These are phyloP conservation scores for Lateolabrax maculatus DNA, from an alignment of 2,797 vertebrate genomes.

Conservation along the genomic window DNA sequence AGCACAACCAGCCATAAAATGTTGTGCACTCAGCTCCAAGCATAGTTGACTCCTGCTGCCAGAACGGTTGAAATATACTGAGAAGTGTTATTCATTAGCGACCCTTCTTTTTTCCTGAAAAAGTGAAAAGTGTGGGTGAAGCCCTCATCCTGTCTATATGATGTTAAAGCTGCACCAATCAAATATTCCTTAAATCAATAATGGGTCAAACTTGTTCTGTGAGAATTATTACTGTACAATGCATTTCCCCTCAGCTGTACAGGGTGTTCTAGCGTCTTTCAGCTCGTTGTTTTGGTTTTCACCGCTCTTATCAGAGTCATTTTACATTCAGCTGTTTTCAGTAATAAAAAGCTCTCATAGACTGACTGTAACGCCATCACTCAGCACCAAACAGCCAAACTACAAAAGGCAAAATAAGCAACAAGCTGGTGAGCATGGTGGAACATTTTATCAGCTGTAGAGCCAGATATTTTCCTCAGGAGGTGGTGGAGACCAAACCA, in stretches of 20 bases:
- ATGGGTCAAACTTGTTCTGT: not conserved
- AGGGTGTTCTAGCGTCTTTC: not conserved
- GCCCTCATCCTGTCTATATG: not conserved
- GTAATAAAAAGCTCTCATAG: not conserved
- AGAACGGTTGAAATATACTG: not conserved
- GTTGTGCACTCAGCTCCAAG: not conserved
- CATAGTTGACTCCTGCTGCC: slow-evolving; percentile 1
- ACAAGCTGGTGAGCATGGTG: not conserved
- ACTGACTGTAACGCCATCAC: not conserved
- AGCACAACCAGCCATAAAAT: not conserved
- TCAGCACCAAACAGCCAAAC: not conserved
- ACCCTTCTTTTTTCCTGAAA: not conserved
- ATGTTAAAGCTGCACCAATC: slow-evolving; percentile 3
- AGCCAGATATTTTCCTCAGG: not conserved
- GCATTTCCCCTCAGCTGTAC: not conserved
- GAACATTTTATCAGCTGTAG: not conserved
- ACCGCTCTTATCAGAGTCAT: not conserved
- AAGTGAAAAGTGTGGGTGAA: not conserved
- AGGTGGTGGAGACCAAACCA: not conserved
- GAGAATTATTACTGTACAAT: not conserved
- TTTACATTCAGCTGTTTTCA: not conserved
- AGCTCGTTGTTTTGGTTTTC: slow-evolving; percentile 10
- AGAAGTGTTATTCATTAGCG: not conserved
- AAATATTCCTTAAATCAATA: not conserved
- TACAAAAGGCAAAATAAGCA: not conserved